These are phyloP conservation scores for Drosophila navojoa DNA, from an alignment of 1,140 invertebrate genomes.

Conservation along the genomic window DNA sequence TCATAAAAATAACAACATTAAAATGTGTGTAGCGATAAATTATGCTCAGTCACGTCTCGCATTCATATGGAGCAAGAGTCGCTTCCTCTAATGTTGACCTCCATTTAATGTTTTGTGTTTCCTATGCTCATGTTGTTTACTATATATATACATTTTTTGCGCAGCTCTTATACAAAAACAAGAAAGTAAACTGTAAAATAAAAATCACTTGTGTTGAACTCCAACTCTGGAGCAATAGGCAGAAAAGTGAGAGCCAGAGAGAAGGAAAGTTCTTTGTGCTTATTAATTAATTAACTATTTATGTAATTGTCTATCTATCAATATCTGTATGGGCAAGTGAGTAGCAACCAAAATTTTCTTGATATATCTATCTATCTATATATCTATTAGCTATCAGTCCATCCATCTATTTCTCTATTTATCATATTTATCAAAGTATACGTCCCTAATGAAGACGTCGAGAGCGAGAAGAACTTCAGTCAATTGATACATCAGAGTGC, in stretches of 20 bases:
- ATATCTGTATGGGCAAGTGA: too few relatives aligned
- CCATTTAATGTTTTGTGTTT: slow-evolving; percentile 39
- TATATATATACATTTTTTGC: not conserved
- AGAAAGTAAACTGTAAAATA: not conserved
- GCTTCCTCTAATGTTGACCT: slow-evolving; percentile 41
- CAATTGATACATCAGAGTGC: not conserved
- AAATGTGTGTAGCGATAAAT: slow-evolving; percentile 23
- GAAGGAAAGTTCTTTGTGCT: too few relatives aligned
- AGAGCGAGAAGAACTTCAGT: not conserved
- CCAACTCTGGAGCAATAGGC: too few relatives aligned
- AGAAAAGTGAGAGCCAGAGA: too few relatives aligned
- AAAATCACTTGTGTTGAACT: not conserved
- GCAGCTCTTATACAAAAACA: slow-evolving; percentile 2
- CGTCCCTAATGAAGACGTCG: too few relatives aligned
- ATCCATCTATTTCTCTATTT: too few relatives aligned
- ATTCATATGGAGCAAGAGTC: not conserved
- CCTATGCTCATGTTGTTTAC: slow-evolving; percentile 2
- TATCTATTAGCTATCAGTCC: too few relatives aligned
- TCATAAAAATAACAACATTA: not conserved
- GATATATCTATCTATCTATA: too few relatives aligned
- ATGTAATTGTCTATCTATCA: too few relatives aligned
- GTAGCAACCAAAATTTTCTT: too few relatives aligned
- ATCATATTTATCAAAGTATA: too few relatives aligned
- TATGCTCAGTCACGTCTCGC: slow-evolving; percentile 46
- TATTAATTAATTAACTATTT: too few relatives aligned